phyloP scores from a whole-genome alignment of 1,140 invertebrate genomes.

The Drosophila aff. region DNA sequence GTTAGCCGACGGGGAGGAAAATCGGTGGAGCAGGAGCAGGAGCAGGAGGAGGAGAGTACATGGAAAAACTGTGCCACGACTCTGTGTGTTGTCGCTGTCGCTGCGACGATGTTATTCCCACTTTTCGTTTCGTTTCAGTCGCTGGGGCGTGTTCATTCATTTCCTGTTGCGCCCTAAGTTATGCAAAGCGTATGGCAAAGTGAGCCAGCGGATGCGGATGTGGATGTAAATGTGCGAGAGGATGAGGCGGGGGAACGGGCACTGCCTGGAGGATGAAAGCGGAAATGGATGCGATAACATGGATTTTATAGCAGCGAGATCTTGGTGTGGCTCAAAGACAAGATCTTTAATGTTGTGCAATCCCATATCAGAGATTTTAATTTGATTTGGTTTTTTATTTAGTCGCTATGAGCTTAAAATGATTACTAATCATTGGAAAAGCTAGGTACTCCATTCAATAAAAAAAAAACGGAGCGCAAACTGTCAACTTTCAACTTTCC shows the following conservation, averaged over 20 bases:
- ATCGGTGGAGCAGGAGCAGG: constrained; percentile 1
- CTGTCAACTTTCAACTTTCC: too few species aligned
- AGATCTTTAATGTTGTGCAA: constrained; percentile 1
- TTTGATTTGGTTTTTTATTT: neutral
- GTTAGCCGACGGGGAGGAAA: constrained; percentile 16
- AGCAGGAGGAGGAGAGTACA: constrained; percentile 34
- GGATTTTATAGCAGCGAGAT: constrained; percentile 10
- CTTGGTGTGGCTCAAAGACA: neutral
- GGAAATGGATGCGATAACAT: constrained; percentile 8
- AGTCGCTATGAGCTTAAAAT: too few species aligned
- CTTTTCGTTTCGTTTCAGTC: constrained; percentile 46
- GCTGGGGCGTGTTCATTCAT: constrained; percentile 68
- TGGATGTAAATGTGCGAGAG: constrained; percentile 21
- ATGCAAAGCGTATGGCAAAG: constrained; percentile 77
- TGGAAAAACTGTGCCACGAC: constrained; percentile 70
- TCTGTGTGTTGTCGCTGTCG: constrained; percentile 33
- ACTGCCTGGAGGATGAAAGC: neutral
- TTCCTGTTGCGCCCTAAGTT: constrained; percentile 78
- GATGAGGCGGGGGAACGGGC: neutral
- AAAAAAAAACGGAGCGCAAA: too few species aligned
- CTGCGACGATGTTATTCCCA: constrained; percentile 31
- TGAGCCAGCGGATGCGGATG: constrained; percentile 50
- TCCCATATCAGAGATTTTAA: neutral
- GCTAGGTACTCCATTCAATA: too few species aligned
- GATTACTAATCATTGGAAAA: neutral